Base-by-base conservation (phyloP, 2,888 invertebrate genomes). In the Phyllotreta striolata region DNA sequence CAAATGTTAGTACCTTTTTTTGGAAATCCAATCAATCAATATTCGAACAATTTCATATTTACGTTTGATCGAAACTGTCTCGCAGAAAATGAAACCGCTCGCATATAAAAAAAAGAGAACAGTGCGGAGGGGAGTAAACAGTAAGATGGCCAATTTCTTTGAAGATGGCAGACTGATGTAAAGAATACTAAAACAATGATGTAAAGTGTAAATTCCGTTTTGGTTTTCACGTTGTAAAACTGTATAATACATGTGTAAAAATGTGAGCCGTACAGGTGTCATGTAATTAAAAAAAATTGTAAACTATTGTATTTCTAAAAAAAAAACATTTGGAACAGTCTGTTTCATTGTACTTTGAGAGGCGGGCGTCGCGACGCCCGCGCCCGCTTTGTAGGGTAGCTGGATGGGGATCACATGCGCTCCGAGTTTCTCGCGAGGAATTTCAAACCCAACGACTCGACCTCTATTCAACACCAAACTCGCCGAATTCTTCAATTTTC, bases 191-290 rank as follows among this genome's bases (percentile, higher is more conserved):
- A 78, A 79, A 77, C 76, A 75, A 77, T 77, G 77, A 77, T 81
- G 81, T 82, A 82, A 81, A 82, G 80, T 82, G 82, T 82, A 82
- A 82, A 81, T 82, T 82, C 79, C 77, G 73, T 78, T 80, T 79
- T 77, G 80, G 80, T 80, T 79, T 77, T 76, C 75, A 77, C 74
- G 72, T 77, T 77, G 76, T 78, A 78, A 78, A 74, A 81, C 79
- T 81, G 81, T 82, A 81, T 80, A 80, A 78, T 81, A 79, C 77
- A 77, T 78, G 77, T 80, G 81, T 81, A 81, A 79, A 81, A 76
- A 80, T 80, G 81, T 79, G 78, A 80, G 80, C 80, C 80, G 79
- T 80, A 54, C 60, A 52, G 60, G 60, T 60, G 38, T 60, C 60
- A 60, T 60, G 60, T 60, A 60, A 60, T 60, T 60, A 80, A 69